Evolutionary conservation across 2,113 vertebrate genomes (phyloP).

Genomic region (Columbina picui): DNA sequence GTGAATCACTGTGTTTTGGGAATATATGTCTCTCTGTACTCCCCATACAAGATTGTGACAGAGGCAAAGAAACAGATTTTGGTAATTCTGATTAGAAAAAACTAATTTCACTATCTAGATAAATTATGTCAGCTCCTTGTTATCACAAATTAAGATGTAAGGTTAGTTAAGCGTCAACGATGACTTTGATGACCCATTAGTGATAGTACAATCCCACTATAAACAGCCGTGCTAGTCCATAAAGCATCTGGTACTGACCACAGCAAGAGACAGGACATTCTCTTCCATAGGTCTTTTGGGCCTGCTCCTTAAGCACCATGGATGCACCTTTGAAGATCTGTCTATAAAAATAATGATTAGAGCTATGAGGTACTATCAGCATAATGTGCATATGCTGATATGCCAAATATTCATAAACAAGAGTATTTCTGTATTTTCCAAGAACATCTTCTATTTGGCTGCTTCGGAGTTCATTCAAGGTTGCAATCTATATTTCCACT

Average conservation of each 20-base stretch:
- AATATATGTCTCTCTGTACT: not conserved
- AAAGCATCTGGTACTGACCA: not conserved
- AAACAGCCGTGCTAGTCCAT: not conserved
- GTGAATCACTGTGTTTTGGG: not conserved
- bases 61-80: not conserved
- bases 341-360: not conserved
- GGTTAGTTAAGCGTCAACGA: not conserved
- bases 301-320: not conserved
- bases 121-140: not conserved
- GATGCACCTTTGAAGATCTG: not conserved
- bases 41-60: not conserved
- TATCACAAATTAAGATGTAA: not conserved
- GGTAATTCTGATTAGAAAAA: not conserved
- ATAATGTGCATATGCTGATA: not conserved
- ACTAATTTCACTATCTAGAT: not conserved
- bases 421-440: not conserved
- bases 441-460: not conserved
- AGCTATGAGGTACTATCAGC: not conserved
- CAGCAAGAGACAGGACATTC: not conserved
- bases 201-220: not conserved
- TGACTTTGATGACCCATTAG: not conserved
- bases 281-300: not conserved
- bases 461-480: not conserved
- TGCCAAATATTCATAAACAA: not conserved
- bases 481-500: not conserved